Conservation (phyloP, 2,113 vertebrate genomes). For the Pontoporia blainvillei region DNA sequence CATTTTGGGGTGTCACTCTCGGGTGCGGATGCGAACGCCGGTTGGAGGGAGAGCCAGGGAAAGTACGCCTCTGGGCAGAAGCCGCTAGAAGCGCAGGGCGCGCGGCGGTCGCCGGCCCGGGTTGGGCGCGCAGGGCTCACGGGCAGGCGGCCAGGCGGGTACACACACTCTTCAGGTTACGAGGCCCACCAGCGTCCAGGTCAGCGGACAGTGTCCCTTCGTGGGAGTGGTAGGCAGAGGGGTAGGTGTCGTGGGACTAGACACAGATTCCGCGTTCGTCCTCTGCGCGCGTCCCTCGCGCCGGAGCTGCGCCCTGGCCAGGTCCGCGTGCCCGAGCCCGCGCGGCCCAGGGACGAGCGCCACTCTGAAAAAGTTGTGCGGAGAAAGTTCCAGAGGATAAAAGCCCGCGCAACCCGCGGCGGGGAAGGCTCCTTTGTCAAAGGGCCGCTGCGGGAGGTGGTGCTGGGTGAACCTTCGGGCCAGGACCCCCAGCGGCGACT, state of each 20-base stretch:
- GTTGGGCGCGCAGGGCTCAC: background rate
- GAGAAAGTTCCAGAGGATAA: slow-evolving; percentile 53
- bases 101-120: background rate
- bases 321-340: background rate
- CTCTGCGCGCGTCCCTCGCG: background rate
- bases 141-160: background rate
- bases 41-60: background rate
- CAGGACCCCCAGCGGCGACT: background rate
- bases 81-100: background rate
- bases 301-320: background rate
- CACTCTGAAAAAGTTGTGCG: slow-evolving; percentile 42
- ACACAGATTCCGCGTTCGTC: background rate
- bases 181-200: background rate
- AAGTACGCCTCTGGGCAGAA: background rate
- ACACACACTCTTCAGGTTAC: background rate
- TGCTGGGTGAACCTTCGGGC: too few relatives aligned
- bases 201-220: background rate
- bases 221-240: background rate
- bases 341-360: background rate
- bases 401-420: background rate
- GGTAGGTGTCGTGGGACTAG: background rate
- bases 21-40: background rate
- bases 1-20: background rate
- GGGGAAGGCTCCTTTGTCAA: background rate
- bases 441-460: background rate